Conservation (phyloP, 2,113 vertebrate genomes). For the Cercopithecus mona region DNA sequence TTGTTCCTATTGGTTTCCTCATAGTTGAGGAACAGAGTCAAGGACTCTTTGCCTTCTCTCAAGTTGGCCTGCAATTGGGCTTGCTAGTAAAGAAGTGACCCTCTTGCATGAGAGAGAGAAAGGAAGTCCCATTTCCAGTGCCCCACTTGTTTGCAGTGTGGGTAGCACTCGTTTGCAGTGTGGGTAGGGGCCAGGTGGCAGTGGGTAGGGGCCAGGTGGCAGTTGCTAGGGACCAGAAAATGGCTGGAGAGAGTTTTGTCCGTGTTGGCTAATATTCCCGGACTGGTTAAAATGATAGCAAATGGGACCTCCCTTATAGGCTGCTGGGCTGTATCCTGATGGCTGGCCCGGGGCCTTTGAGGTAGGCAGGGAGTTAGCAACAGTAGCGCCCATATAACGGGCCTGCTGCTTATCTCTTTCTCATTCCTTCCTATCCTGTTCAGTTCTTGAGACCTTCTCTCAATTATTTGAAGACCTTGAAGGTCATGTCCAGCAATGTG, state of each 20-base stretch:
- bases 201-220: no score
- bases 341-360: neutral
- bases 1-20: neutral
- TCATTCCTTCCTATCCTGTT: neutral
- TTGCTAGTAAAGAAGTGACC: neutral
- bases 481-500: neutral
- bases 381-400: neutral
- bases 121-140: neutral
- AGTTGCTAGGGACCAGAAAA: no score
- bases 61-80: neutral
- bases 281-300: no score
- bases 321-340: neutral
- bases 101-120: neutral
- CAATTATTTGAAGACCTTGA: neutral
- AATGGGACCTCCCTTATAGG: no score
- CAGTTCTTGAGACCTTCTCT: neutral
- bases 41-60: neutral
- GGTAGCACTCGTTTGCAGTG: no score
- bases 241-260: no score
- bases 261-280: no score
- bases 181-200: no score
- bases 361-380: neutral
- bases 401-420: neutral
- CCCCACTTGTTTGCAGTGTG: no score
- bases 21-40: neutral